Evolutionary conservation across 2,797 vertebrate genomes (phyloP).

Genomic region (Sebastolobus alascanus): DNA sequence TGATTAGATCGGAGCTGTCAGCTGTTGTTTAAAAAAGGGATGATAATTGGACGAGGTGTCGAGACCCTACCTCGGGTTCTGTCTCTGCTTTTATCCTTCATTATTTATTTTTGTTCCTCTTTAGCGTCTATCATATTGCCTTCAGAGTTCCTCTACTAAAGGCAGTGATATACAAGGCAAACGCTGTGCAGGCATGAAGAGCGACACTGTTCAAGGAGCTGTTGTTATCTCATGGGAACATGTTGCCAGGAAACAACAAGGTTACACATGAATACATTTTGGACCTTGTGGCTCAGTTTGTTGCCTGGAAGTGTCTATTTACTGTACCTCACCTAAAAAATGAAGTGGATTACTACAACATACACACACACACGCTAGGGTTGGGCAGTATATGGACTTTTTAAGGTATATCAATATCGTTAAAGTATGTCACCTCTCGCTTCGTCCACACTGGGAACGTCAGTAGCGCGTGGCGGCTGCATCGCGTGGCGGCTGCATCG

Average conservation of each 20-base stretch:
- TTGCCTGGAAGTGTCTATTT: slow-evolving; percentile 34
- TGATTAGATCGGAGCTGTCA: slow-evolving; percentile 58
- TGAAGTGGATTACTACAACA: neutral
- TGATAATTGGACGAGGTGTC: slow-evolving; percentile 66
- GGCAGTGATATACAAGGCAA: slow-evolving; percentile 13
- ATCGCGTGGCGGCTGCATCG: no score
- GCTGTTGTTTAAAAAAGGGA: slow-evolving; percentile 47
- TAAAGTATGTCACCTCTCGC: no score
- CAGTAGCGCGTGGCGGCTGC: no score
- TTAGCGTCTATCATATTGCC: slow-evolving; percentile 23
- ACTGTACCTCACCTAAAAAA: neutral
- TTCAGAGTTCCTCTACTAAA: slow-evolving; percentile 13
- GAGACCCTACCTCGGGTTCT: slow-evolving; percentile 41
- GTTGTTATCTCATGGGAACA: slow-evolving; percentile 47
- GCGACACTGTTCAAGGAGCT: slow-evolving; percentile 34
- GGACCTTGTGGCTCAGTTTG: slow-evolving; percentile 36
- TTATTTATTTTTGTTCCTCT: slow-evolving; percentile 46
- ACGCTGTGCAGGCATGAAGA: slow-evolving; percentile 17
- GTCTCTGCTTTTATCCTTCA: slow-evolving; percentile 44
- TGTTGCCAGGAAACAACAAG: slow-evolving; percentile 69
- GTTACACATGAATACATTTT: slow-evolving; percentile 36
- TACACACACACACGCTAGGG: neutral
- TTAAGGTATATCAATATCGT: no score
- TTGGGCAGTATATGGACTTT: fast-evolving
- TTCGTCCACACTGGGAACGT: no score